Evolutionary conservation across 2,797 vertebrate genomes (phyloP), one percentile per base, ranked within the genome.

Genomic region (Scomberomorus guttatus): DNA sequence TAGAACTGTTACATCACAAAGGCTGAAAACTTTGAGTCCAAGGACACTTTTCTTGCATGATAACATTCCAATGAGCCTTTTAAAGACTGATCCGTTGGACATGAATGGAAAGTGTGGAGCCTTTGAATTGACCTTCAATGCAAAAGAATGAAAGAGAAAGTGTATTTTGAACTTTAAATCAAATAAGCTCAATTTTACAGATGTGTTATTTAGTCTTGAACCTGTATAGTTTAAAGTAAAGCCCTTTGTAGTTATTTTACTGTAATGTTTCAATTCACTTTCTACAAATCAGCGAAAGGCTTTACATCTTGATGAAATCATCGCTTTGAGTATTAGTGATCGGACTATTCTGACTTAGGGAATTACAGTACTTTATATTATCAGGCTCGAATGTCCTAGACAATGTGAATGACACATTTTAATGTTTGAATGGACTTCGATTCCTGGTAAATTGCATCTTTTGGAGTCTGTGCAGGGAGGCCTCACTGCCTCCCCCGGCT

Each of bases 251-350:
- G 84, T 72, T 5, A 52, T 56, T 51, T 59, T 5, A 29, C 5
- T 6, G 18, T 58, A 17, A n/a, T 15, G 3, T 42, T 55, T 59
- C 7, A 6, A 60, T 66, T 71, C 7, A 64, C 72, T 79, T 79
- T 6, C 17, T 5, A 15, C n/a, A 24, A 77, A 57, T 68, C 29
- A 58, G 42, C 34, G 32, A 29, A 61, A 72, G 42, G 42, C 12
- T 73, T 83, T 67, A 48, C 4, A 63, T 52, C 22, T 18, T 51
- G 58, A 70, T 74, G 48, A 80, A 83, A 52, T 80, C 68, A 32
- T 17, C 0, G 6, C 63, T 70, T 32, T n/a, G 46, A 70, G 62
- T 39, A 65, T 69, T 37, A 58, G 9, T 20, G 42, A 27, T 72
- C 73, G 64, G 72, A 69, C n/a, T 57, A 17, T 63, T 56, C 27